Evolutionary conservation across 2,888 invertebrate genomes (phyloP).

Genomic region (Ophion costatus): DNA sequence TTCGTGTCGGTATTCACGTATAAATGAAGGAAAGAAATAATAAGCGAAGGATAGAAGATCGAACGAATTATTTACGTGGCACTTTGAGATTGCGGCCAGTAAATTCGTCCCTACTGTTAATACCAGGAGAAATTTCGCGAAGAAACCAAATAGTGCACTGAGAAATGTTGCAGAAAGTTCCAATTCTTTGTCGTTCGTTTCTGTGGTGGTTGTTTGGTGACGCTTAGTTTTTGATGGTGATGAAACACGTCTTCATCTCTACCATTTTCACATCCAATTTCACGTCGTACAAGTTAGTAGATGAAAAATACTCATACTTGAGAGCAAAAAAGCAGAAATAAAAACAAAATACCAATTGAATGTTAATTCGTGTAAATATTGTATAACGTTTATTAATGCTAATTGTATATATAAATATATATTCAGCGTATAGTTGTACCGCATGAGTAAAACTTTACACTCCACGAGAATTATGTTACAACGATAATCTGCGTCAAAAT

Average conservation of each 20-base stretch:
- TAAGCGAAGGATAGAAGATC: constrained; percentile 10
- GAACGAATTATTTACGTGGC: constrained; percentile 57
- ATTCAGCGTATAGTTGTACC: constrained; percentile 31
- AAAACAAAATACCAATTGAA: constrained; percentile 68
- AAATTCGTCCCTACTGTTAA: constrained; percentile 65
- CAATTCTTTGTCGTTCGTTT: too few species aligned
- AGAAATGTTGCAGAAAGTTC: not conserved
- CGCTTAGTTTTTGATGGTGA: too few species aligned
- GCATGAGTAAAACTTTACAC: constrained; percentile 49
- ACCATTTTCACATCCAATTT: constrained; percentile 16
- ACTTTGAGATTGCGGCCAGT: constrained; percentile 80
- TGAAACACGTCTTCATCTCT: not conserved
- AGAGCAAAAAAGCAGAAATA: constrained; percentile 34
- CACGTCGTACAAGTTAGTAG: constrained; percentile 9
- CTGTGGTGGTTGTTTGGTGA: too few species aligned
- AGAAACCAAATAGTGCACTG: constrained; percentile 9
- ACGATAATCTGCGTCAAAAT: constrained; percentile 71
- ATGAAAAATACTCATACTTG: constrained; percentile 49
- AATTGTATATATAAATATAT: constrained; percentile 57
- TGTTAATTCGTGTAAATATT: constrained; percentile 81
- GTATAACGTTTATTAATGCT: constrained; percentile 76
- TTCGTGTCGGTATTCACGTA: constrained; percentile 49
- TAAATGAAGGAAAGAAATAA: constrained; percentile 8
- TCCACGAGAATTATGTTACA: constrained; percentile 50
- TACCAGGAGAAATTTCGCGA: constrained; percentile 8